Evolutionary conservation across 2,888 invertebrate species (phyloP).

Genomic region (Vesta saturnalis): DNA sequence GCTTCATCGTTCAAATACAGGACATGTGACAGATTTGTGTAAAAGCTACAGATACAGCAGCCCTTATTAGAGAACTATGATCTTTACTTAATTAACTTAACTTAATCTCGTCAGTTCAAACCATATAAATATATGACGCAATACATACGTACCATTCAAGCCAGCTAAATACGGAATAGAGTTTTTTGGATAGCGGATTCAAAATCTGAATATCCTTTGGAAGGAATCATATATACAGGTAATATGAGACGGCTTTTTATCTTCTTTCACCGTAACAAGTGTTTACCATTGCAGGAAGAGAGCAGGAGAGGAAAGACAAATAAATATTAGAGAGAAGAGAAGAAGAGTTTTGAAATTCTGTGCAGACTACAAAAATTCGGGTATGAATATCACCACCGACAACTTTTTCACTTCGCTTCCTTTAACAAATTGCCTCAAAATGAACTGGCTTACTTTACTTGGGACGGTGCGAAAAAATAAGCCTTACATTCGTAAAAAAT

Average conservation of each 20-base stretch:
- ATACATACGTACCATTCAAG: constrained; percentile 20
- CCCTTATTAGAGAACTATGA: constrained; percentile 21
- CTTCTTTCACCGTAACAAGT: not conserved
- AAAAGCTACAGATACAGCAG: constrained; percentile 21
- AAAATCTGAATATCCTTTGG: constrained; percentile 6
- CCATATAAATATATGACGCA: constrained; percentile 18
- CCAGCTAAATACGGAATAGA: constrained; percentile 22
- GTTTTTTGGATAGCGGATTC: constrained; percentile 15
- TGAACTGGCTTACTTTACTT: not conserved
- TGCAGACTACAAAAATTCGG: constrained; percentile 9
- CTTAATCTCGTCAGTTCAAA: constrained; percentile 1
- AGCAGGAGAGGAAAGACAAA: constrained; percentile 7
- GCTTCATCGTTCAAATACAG: constrained; percentile 17
- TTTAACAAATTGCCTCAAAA: not conserved
- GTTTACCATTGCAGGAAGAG: not conserved
- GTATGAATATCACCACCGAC: constrained; percentile 19
- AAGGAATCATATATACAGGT: constrained; percentile 20
- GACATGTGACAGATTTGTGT: constrained; percentile 17
- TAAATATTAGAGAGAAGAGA: constrained; percentile 17
- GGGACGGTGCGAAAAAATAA: not conserved
- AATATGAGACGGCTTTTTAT: not conserved
- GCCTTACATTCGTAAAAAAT: not conserved
- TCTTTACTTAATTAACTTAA: constrained; percentile 12
- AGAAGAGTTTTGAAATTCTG: constrained; percentile 12
- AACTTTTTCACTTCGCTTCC: constrained; percentile 19